A percentile compares a stretch with the other conserved stretches of the same genome.
Evolutionary conservation across 2,113 vertebrate species (phyloP).

Genomic region (Hippocampus abdominalis): DNA sequence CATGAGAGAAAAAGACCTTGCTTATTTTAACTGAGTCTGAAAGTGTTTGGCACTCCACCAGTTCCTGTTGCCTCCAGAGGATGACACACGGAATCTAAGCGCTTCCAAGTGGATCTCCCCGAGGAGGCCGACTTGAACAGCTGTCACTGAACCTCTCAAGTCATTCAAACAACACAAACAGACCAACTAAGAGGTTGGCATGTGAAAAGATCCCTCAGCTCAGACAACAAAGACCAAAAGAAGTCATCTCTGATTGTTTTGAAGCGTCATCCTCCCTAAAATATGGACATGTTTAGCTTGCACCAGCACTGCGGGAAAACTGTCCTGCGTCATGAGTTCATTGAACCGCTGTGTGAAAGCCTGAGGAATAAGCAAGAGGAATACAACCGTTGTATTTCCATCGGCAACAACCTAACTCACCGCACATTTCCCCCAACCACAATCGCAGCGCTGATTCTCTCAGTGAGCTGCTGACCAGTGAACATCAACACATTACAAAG

Average conservation of each 20-base stretch:
- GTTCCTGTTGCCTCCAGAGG: background rate
- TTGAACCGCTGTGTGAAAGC: background rate
- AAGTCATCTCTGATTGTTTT: background rate
- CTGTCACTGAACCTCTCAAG: background rate
- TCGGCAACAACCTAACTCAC: background rate
- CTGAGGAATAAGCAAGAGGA: background rate
- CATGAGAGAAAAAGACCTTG: background rate
- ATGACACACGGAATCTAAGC: background rate
- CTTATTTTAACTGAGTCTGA: background rate
- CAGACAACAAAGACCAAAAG: background rate
- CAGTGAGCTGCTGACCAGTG: slow-evolving; percentile 1
- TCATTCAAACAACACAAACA: background rate
- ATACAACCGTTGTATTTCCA: background rate
- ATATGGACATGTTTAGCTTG: background rate
- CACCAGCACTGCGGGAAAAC: background rate
- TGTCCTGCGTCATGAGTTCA: background rate
- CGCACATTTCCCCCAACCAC: background rate
- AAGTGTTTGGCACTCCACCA: background rate
- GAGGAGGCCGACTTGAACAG: slow-evolving; percentile 5
- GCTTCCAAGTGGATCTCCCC: slow-evolving; percentile 1
- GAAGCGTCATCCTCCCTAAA: background rate
- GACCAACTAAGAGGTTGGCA: background rate
- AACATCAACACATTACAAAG: background rate
- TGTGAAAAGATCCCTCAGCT: background rate
- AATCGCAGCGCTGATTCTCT: background rate